These are phyloP conservation scores for Gymnarchus niloticus DNA, from an alignment of 2,113 vertebrate genomes.

Conservation along the genomic window DNA sequence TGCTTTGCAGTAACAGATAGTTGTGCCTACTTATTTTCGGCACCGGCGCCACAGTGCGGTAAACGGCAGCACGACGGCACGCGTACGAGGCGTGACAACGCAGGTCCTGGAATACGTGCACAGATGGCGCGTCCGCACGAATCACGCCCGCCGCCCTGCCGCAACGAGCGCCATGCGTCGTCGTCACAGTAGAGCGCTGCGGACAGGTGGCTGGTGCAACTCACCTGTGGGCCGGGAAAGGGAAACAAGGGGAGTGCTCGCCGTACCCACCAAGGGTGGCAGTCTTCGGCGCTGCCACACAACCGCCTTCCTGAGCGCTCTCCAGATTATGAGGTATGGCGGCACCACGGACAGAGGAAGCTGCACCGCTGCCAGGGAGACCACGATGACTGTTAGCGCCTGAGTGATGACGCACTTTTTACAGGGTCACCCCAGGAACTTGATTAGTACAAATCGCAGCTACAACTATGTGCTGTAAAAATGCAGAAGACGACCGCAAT, in stretches of 20 bases:
- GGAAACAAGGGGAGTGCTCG: not conserved
- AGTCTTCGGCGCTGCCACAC: not conserved
- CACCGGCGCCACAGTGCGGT: not conserved
- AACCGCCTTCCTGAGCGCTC: not conserved
- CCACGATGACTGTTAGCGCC: not conserved
- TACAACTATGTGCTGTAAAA: not conserved
- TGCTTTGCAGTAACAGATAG: not conserved
- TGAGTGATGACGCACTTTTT: not conserved
- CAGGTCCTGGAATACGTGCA: not conserved
- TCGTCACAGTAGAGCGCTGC: not conserved
- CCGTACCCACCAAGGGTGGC: not conserved
- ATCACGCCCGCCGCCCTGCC: not conserved
- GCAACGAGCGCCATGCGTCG: not conserved
- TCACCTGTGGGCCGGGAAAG: not conserved
- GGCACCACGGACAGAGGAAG: too few relatives aligned
- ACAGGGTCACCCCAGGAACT: not conserved
- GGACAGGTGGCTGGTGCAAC: not conserved
- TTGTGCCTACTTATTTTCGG: not conserved
- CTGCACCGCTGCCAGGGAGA: not conserved
- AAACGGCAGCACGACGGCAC: not conserved
- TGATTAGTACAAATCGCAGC: not conserved
- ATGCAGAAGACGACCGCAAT: not conserved
- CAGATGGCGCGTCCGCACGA: not conserved
- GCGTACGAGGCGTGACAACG: too few relatives aligned
- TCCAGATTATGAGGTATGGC: not conserved